Conservation (phyloP, 2,888 invertebrate species). For the Pediacus dermestoides region DNA sequence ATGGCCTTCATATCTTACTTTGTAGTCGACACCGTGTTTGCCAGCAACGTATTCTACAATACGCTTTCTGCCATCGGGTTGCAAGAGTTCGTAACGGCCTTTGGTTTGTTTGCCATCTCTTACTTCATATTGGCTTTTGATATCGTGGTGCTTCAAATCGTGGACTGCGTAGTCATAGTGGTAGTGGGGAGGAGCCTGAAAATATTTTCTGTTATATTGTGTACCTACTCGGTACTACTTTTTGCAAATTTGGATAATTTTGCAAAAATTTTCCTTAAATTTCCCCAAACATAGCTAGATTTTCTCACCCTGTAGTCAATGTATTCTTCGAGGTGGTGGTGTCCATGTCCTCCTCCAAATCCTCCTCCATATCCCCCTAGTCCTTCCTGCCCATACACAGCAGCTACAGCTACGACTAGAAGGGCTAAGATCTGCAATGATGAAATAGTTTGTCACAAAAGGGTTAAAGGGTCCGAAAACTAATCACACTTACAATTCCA, state of each 20-base stretch:
- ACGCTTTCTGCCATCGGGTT: conserved; percentile 44
- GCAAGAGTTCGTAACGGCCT: conserved; percentile 41
- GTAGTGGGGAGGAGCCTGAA: conserved; percentile 42
- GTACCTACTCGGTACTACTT: no score
- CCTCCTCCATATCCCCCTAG: conserved; percentile 19
- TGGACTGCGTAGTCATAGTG: conserved; percentile 44
- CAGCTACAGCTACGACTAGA: conserved; percentile 28
- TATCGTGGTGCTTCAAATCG: conserved; percentile 42
- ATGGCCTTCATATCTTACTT: conserved; percentile 34
- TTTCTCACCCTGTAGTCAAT: conserved; percentile 39
- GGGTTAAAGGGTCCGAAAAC: conserved; percentile 5
- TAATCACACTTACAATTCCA: conserved; percentile 33
- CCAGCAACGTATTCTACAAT: conserved; percentile 45
- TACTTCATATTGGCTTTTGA: conserved; percentile 43
- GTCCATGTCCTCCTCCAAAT: conserved; percentile 22
- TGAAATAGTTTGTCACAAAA: not conserved
- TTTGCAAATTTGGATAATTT: no score
- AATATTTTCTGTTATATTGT: conserved; percentile 7
- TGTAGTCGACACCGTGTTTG: conserved; percentile 43
- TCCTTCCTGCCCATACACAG: conserved; percentile 26
- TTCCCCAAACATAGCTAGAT: no score
- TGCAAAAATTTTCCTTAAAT: no score
- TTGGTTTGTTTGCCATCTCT: conserved; percentile 41
- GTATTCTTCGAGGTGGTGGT: conserved; percentile 41
- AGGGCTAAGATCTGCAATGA: conserved; percentile 30